These are phyloP conservation scores for Gymnarchus niloticus DNA, from an alignment of 2,113 vertebrate species.

Conservation along the genomic window DNA sequence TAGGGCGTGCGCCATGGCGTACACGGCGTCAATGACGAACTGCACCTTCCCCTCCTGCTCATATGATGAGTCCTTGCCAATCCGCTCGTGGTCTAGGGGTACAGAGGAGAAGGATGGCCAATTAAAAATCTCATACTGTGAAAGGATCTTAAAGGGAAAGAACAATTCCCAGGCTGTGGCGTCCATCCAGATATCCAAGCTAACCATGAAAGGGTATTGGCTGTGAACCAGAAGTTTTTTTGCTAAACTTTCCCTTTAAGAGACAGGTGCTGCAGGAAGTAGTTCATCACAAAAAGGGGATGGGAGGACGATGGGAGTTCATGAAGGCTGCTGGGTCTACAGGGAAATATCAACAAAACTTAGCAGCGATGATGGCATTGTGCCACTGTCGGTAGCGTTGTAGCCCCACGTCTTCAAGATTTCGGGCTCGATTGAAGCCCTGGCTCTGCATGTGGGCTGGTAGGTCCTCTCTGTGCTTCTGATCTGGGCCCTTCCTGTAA, in stretches of 20 bases:
- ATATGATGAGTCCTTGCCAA: constrained; percentile 83
- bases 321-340: background rate
- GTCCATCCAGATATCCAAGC: background rate
- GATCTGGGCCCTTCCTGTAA: background rate
- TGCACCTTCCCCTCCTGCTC: constrained; percentile 96
- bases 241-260: background rate
- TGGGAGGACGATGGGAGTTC: background rate
- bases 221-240: background rate
- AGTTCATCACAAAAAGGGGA: background rate
- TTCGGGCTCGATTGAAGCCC: background rate
- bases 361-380: background rate
- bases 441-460: background rate
- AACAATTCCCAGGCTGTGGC: background rate
- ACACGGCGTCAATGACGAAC: constrained; percentile 89
- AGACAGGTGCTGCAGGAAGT: background rate
- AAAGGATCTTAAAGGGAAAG: background rate
- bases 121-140: background rate
- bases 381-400: background rate
- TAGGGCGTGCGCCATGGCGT: constrained; percentile 86
- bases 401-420: background rate
- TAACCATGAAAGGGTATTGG: background rate
- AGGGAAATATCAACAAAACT: background rate
- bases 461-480: background rate
- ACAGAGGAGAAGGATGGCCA: background rate
- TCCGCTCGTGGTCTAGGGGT: constrained; percentile 78